A percentile compares a stretch with the other conserved stretches of the same genome.
Evolutionary conservation across 2,797 vertebrate genomes (phyloP).

Genomic region (Discoglossus pictus): DNA sequence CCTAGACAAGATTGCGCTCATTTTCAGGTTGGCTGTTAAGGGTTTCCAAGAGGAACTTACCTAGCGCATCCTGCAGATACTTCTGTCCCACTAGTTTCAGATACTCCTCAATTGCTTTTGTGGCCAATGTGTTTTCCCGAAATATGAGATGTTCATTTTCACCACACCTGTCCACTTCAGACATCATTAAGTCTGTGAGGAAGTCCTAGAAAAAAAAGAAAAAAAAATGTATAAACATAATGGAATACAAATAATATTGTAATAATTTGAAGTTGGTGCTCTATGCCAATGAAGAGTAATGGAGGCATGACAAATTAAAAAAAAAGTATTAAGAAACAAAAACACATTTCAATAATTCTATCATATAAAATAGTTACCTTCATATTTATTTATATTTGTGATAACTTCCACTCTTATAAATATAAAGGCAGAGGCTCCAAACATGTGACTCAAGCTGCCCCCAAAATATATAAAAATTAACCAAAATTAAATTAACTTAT

Average conservation of each 20-base stretch:
- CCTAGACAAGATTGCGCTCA: no score
- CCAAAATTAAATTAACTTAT: no score
- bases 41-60: slow-evolving; percentile 73
- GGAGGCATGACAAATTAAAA: not conserved
- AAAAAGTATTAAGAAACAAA: no score
- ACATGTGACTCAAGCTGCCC: no score
- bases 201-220: slow-evolving; percentile 82
- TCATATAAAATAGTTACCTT: no score
- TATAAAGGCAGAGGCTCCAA: no score
- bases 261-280: not conserved
- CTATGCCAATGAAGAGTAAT: slow-evolving; percentile 3
- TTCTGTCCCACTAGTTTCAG: slow-evolving; percentile 98
- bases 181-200: slow-evolving; percentile 98
- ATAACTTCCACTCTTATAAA: no score
- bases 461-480: no score
- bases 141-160: slow-evolving; percentile 99
- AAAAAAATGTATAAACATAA: slow-evolving; percentile 14
- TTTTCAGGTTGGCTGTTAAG: no score
- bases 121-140: slow-evolving; percentile 95
- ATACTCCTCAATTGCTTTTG: slow-evolving; percentile 98
- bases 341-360: no score
- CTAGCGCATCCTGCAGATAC: slow-evolving; percentile 95
- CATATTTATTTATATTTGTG: no score
- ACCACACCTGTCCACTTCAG: slow-evolving; percentile 96
- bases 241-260: not conserved